Evolutionary conservation across 2,113 vertebrate genomes (phyloP).

Genomic region (Alaudala cheleensis): DNA sequence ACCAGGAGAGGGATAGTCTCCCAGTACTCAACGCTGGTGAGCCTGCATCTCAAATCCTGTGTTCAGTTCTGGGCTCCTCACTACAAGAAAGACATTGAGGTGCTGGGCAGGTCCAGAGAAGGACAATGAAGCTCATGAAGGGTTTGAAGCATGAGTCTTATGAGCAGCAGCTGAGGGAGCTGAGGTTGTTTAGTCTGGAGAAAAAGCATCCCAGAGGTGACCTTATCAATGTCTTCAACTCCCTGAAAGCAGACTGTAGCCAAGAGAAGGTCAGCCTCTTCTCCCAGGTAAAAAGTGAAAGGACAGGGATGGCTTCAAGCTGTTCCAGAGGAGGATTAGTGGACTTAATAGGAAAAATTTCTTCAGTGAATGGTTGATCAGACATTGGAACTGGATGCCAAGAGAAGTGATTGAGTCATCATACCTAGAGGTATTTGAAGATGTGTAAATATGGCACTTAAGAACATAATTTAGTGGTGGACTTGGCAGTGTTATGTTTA

Average conservation of each 20-base stretch:
- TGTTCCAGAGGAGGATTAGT: accelerated
- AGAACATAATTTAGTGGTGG: neutral
- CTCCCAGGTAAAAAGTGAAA: neutral
- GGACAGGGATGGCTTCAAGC: neutral
- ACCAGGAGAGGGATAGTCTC: accelerated
- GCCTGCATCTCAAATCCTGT: accelerated
- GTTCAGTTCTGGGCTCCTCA: neutral
- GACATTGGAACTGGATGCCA: neutral
- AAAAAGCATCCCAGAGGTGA: neutral
- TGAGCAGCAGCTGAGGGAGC: accelerated
- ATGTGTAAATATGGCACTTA: accelerated
- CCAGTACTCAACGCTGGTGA: accelerated
- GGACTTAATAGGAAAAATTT: neutral
- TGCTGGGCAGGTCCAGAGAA: accelerated
- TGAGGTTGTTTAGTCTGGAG: neutral
- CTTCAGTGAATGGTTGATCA: neutral
- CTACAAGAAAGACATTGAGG: too few species aligned
- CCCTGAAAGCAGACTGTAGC: neutral
- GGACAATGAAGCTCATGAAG: neutral
- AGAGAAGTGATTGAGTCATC: neutral
- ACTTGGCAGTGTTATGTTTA: neutral
- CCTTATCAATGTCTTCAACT: neutral
- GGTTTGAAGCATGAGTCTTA: accelerated
- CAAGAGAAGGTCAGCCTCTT: accelerated
- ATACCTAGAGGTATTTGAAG: neutral